These are phyloP conservation scores for Drosophila azteca DNA, from an alignment of 1,140 invertebrate species.

Conservation along the genomic window DNA sequence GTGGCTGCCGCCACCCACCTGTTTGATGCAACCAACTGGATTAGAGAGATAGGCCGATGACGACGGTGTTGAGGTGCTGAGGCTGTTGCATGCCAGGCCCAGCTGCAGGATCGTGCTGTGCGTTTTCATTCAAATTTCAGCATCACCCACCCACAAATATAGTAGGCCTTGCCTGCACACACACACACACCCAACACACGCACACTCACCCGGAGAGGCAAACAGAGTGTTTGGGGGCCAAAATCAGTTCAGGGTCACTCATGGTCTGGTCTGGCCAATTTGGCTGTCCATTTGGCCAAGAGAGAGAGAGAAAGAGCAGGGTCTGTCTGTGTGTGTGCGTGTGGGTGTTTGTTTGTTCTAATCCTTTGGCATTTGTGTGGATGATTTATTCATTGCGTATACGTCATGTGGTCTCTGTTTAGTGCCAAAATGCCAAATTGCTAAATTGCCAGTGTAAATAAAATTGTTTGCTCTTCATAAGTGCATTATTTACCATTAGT, in stretches of 20 bases:
- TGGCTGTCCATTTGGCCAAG: constrained; percentile 14
- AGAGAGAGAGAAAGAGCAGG: constrained; percentile 1
- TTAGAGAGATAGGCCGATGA: constrained; percentile 53
- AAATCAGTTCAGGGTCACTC: constrained; percentile 78
- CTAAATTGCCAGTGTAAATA: constrained; percentile 25
- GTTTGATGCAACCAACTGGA: constrained; percentile 66
- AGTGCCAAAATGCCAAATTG: constrained; percentile 29
- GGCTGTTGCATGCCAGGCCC: constrained; percentile 10
- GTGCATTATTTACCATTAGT: no score
- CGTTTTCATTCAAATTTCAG: constrained; percentile 62
- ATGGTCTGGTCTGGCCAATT: constrained; percentile 62
- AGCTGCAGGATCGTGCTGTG: constrained; percentile 18
- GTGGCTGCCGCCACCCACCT: constrained; percentile 53
- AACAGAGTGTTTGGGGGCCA: constrained; percentile 63
- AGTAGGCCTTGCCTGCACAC: constrained; percentile 30
- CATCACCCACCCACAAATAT: constrained; percentile 49
- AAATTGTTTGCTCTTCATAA: neutral
- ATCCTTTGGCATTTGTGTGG: constrained; percentile 29
- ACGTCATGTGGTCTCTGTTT: constrained; percentile 52
- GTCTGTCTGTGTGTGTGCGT: constrained; percentile 1
- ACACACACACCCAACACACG: constrained; percentile 22
- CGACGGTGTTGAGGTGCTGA: neutral
- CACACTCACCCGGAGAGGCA: constrained; percentile 39
- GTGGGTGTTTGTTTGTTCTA: constrained; percentile 14
- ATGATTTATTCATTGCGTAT: constrained; percentile 74